These are phyloP conservation scores for Catotricha subobsoleta DNA, from an alignment of 2,888 invertebrate species.

Conservation along the genomic window DNA sequence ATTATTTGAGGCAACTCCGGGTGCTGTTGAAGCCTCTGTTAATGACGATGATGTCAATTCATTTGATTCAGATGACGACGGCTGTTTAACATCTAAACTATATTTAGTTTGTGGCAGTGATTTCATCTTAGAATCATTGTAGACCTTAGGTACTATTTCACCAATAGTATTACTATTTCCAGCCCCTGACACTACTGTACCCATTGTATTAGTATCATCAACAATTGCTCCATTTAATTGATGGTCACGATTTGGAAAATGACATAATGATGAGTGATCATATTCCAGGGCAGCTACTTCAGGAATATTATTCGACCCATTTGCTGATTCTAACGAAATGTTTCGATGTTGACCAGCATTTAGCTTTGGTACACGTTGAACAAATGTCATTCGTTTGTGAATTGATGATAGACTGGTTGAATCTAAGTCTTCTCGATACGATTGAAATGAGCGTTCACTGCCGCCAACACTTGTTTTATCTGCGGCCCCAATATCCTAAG, in stretches of 20 bases:
- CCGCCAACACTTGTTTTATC: constrained; percentile 19
- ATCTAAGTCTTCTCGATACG: constrained; percentile 17
- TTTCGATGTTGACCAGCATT: constrained; percentile 16
- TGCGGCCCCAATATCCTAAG: constrained; percentile 14
- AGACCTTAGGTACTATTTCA: not conserved
- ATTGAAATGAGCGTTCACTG: constrained; percentile 17
- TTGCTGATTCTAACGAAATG: constrained; percentile 16
- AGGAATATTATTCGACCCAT: constrained; percentile 16
- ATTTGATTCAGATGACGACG: too few relatives aligned
- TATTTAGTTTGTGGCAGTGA: not conserved
- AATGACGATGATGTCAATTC: too few relatives aligned
- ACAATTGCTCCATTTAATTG: too few relatives aligned
- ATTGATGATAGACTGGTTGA: constrained; percentile 14
- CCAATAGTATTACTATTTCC: not conserved
- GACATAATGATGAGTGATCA: too few relatives aligned
- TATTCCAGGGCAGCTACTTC: too few relatives aligned
- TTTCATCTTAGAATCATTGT: not conserved
- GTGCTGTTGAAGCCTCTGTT: not conserved
- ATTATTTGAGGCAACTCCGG: not conserved
- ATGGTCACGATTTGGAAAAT: too few relatives aligned
- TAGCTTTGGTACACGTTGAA: constrained; percentile 14
- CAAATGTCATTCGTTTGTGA: not conserved
- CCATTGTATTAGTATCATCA: not conserved
- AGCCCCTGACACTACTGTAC: not conserved
- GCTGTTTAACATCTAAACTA: too few relatives aligned